phyloP scores from a whole-genome alignment of 2,797 vertebrate species.

The Rhinella marina region DNA sequence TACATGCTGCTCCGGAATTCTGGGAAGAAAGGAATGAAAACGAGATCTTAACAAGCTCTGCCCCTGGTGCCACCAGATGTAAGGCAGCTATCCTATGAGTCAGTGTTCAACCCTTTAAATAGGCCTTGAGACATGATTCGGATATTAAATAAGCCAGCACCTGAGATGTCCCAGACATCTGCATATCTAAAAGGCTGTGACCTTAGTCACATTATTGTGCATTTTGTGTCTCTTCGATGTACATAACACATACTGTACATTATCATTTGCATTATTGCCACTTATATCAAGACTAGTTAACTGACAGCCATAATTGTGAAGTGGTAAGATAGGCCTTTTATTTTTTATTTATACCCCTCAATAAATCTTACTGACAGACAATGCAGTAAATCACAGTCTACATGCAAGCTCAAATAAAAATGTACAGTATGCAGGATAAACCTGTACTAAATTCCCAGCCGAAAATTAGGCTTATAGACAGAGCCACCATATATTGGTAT shows the following conservation, averaged over 20 bases:
- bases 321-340: background rate
- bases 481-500: background rate
- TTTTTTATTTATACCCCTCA: background rate
- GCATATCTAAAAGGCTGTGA: background rate
- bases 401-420: background rate
- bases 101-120: too few species aligned
- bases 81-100: too few species aligned
- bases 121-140: too few species aligned
- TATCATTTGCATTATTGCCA: background rate
- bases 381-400: background rate
- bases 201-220: background rate
- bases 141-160: too few species aligned
- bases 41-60: too few species aligned
- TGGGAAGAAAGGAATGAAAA: too few species aligned
- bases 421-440: too few species aligned
- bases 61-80: too few species aligned
- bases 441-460: too few species aligned
- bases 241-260: background rate
- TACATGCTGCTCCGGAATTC: too few species aligned
- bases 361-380: background rate
- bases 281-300: background rate
- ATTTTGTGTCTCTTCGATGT: background rate
- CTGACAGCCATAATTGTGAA: background rate
- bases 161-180: background rate
- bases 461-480: too few species aligned